phyloP scores from a whole-genome alignment of 2,888 invertebrate genomes.

The Zaprionus lineosus region DNA sequence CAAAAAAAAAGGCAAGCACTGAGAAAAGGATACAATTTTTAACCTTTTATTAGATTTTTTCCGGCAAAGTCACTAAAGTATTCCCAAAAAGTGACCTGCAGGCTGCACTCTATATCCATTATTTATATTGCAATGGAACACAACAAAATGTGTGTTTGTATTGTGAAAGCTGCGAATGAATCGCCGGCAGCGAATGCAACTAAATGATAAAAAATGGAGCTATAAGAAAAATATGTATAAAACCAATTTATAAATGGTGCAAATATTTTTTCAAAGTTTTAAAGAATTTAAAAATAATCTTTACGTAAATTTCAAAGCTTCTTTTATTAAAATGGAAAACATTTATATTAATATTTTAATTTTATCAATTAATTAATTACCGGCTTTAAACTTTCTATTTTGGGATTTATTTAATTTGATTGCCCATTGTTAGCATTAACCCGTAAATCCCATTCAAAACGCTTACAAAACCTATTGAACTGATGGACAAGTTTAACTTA shows the following conservation, averaged over 20 bases:
- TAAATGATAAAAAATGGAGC: slow-evolving; percentile 36
- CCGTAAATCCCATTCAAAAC: neutral
- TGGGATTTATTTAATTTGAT: slow-evolving; percentile 12
- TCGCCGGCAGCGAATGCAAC: slow-evolving; percentile 22
- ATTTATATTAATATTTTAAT: neutral
- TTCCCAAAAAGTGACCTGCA: slow-evolving; percentile 29
- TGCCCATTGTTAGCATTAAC: neutral
- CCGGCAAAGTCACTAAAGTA: slow-evolving; percentile 34
- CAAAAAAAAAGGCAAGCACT: slow-evolving; percentile 5
- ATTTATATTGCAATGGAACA: neutral
- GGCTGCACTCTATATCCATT: slow-evolving; percentile 8
- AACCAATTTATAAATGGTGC: neutral
- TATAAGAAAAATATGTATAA: slow-evolving; percentile 7
- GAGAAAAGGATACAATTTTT: neutral
- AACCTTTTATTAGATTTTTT: neutral
- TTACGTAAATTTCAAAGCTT: neutral
- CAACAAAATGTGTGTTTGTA: slow-evolving; percentile 15
- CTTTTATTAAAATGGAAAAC: neutral
- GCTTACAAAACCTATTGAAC: slow-evolving; percentile 1
- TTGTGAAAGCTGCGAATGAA: slow-evolving; percentile 17
- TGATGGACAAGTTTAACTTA: slow-evolving; percentile 29
- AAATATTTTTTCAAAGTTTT: neutral
- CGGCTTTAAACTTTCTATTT: no score
- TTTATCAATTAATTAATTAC: no score
- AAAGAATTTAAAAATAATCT: neutral